Evolutionary conservation across 2,888 invertebrate species (phyloP).

Genomic region (Chaetogeoica ovagalla): DNA sequence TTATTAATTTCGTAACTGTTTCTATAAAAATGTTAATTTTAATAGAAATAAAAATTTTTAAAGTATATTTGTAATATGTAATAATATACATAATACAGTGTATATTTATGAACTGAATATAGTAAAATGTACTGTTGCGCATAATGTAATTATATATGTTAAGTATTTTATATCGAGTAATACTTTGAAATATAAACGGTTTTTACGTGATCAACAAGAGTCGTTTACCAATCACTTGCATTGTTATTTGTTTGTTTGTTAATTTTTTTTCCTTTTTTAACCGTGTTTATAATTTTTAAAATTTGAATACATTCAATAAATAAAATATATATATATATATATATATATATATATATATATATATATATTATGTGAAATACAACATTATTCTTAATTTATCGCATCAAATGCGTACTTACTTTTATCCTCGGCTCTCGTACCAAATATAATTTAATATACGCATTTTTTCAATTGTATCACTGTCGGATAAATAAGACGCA

Average conservation of each 20-base stretch:
- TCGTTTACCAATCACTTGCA: not conserved
- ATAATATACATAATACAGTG: not conserved
- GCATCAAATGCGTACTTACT: too few species aligned
- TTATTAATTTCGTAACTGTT: not conserved
- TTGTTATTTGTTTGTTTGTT: conserved; percentile 21
- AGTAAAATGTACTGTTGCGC: not conserved
- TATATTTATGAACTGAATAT: not conserved
- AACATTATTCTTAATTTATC: too few species aligned
- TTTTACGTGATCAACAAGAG: not conserved
- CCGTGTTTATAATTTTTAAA: not conserved
- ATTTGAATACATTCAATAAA: not conserved
- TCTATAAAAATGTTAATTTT: too few species aligned
- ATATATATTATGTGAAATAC: not conserved
- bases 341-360: not conserved
- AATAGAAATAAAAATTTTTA: too few species aligned
- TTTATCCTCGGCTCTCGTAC: too few species aligned
- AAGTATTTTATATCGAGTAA: not conserved
- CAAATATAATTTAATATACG: too few species aligned
- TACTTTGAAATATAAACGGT: not conserved
- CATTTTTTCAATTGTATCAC: too few species aligned
- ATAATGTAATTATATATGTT: conserved; percentile 1
- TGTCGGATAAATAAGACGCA: too few species aligned
- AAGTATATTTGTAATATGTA: not conserved
- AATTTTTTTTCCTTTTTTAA: too few species aligned
- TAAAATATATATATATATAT: too few species aligned